Base-by-base conservation (phyloP, 2,888 invertebrate species). In the Bombyx huttoni region DNA sequence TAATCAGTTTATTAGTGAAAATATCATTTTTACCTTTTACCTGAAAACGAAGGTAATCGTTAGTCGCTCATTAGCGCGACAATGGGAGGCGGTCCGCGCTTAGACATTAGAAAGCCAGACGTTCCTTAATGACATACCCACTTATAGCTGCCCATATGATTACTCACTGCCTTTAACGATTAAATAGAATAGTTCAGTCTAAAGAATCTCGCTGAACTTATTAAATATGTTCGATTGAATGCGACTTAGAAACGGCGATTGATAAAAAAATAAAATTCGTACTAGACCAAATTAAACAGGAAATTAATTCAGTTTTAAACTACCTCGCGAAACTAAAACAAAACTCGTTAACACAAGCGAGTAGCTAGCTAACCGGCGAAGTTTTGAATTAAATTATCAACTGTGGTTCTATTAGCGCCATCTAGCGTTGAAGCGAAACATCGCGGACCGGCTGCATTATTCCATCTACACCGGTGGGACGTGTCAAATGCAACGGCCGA, bases 21-120 rank as follows among this genome's bases (percentile, higher is more conserved):
- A 45, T 47, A 34, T 33, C 40, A 13, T 48, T 51, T 51, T 51
- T 35, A 12, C 48, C 45, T 45, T 45, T 48, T 45, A 47, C 40
- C 49, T 49, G 45, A 7, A 51, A 47, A 49, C 49, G 51, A 53
- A 51, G 68, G 67, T 70, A 70, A 81, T 84, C 81, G 82, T 80
- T 82, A 79, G 81, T 82, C 77, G 78, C 81, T 86, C 85, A 84
- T 86, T 86, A 85, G 77, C 74, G 66, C 62, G 76, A 86, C 84
- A 86, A 85, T 84, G 75, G 81, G 70, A 69, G 79, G 81, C 79
- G 79, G 78, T 63, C 70, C 77, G 67, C 82, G 75, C 80, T 84
- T 85, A 84, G 83, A 83, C 83, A 85, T 85, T 87, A 87, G 86
- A 86, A 85, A 85, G 83, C 76, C 70, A 64, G 68, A 75, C 74